Base-by-base conservation (phyloP, 2,888 invertebrate species). In the Hirtodrosophila cameraria region DNA sequence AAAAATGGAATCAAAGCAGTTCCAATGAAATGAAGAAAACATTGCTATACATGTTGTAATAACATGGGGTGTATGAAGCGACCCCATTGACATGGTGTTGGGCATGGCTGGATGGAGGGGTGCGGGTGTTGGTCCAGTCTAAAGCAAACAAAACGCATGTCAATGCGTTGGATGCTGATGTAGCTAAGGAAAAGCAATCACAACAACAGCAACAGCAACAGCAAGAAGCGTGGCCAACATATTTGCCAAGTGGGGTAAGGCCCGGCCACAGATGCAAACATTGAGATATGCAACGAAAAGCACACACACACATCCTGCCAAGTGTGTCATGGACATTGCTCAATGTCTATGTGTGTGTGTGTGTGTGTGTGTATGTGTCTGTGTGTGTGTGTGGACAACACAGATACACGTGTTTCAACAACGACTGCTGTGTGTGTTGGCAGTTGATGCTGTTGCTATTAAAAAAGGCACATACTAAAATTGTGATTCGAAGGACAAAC, bases 251-350 rank as follows among this genome's bases (percentile, higher is more conserved):
- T 49, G 50, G 52, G 61, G 43, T 45, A 54, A 52, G 28, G 63
- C 42, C 48, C 42, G 77, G 57, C 64, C 70, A 54, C 78, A 78
- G 78, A 80, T 80, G 77, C 81, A 80, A 81, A 81, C 81, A 81
- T 70, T 62, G 84, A 73, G 80, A 81, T 81, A 84, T 84, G 84
- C 76, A 79, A 64, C 70, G 66, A 66, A 78, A 75, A 57, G 63
- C 59, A 69, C 61, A 75, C 61, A 79, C 50, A 57, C 12, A 50
- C 45, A 48, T 55, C 12, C 57, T 53, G 46, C 64, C 73, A 83
- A 85, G 75, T 83, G 69, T 83, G 82, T 83, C 82, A 83, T 78
- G 82, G 82, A 82, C 82, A 85, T 74, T 60, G 58, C 75, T 58
- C 55, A 58, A 58, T 38, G 69, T 70, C 30, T 52, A 50, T 58